These are phyloP conservation scores for Sciurus carolinensis DNA, from an alignment of 2,797 vertebrate species.

Conservation along the genomic window DNA sequence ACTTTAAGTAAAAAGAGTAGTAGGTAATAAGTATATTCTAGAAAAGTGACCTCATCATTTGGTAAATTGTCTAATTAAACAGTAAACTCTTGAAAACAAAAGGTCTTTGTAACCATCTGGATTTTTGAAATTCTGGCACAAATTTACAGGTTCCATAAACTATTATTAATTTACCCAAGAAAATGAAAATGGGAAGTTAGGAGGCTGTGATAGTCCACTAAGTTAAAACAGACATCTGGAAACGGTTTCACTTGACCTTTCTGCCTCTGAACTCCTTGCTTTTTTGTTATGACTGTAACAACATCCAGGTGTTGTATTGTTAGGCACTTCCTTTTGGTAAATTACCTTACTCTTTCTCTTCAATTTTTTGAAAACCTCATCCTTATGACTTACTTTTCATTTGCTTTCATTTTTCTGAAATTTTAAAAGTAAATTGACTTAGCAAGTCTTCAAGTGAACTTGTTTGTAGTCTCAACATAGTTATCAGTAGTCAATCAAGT, in stretches of 20 bases:
- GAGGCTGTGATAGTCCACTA: neutral
- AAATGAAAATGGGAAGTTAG: conserved; percentile 64
- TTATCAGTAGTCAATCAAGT: conserved; percentile 15
- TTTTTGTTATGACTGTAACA: conserved; percentile 59
- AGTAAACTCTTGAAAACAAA: neutral
- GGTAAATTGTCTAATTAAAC: conserved; percentile 12
- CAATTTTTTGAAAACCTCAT: conserved; percentile 64
- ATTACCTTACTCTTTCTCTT: conserved; percentile 58
- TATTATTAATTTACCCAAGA: neutral
- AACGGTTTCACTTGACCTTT: conserved; percentile 76
- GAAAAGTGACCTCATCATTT: neutral
- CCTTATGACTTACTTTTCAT: conserved; percentile 23
- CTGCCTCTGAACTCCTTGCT: neutral
- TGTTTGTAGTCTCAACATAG: neutral
- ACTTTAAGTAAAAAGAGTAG: neutral
- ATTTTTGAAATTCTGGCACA: neutral
- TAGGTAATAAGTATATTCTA: conserved; percentile 30
- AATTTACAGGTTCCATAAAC: neutral
- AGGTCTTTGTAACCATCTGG: neutral
- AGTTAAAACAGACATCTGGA: conserved; percentile 28
- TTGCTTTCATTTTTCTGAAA: conserved; percentile 69
- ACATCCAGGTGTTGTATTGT: conserved; percentile 51
- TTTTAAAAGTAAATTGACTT: conserved; percentile 32
- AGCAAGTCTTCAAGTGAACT: conserved; percentile 18
- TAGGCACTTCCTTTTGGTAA: conserved; percentile 68